A percentile compares a stretch with the other conserved stretches of the same genome.
Conservation (phyloP, 1,140 invertebrate species). For the Xylocopa sonorina region DNA sequence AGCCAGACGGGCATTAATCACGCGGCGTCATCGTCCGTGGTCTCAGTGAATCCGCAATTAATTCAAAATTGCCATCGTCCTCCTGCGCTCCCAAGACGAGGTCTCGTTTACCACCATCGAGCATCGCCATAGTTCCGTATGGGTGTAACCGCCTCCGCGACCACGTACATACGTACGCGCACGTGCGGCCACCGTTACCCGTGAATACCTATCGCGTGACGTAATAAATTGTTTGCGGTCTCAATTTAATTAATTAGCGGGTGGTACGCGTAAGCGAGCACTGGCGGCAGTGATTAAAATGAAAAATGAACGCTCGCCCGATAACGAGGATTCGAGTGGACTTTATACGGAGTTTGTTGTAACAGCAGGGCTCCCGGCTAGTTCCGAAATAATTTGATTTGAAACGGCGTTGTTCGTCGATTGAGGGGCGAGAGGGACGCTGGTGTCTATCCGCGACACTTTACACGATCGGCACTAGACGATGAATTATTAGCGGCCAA, state of each 20-base stretch:
- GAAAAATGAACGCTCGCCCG: constrained; percentile 50
- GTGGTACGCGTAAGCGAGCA: constrained; percentile 22
- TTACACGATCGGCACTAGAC: neutral
- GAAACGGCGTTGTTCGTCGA: constrained; percentile 14
- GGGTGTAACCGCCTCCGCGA: neutral
- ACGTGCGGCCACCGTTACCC: constrained; percentile 16
- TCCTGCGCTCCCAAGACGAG: constrained; percentile 48
- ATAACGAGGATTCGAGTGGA: constrained; percentile 52
- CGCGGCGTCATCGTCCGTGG: constrained; percentile 63
- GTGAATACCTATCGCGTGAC: constrained; percentile 46
- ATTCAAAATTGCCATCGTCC: constrained; percentile 71
- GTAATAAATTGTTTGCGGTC: constrained; percentile 61
- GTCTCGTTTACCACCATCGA: constrained; percentile 4
- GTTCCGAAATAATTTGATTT: constrained; percentile 25
- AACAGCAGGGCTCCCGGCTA: neutral
- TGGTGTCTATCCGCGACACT: neutral
- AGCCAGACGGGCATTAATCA: constrained; percentile 68
- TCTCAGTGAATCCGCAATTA: constrained; percentile 74
- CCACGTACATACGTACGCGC: neutral
- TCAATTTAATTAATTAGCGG: constrained; percentile 67
- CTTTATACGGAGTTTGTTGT: constrained; percentile 37
- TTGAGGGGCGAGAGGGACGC: neutral
- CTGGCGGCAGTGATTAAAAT: constrained; percentile 54
- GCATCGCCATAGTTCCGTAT: neutral
- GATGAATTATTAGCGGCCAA: constrained; percentile 3